Base-by-base conservation (phyloP, 2,797 vertebrate species). In the Sternarchorhynchus goeldii region DNA sequence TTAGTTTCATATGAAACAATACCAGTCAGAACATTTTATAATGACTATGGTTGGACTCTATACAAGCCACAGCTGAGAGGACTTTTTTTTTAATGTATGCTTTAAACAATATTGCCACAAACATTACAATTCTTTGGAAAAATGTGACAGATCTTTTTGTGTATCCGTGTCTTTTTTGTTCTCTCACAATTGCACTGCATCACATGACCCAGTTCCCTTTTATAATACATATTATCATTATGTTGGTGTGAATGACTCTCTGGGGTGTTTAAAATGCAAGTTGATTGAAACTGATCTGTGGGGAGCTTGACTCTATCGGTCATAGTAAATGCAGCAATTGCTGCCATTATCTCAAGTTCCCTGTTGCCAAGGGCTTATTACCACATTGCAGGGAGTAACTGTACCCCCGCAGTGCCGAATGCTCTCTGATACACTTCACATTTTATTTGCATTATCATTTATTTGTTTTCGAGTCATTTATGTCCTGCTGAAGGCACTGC, bases 1-100 rank as follows among this genome's bases (percentile, higher is more conserved):
- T 90, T 91, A 81, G 79, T 88, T 90, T 90, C 86, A 86, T 83
- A 90, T 89, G 84, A 89, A 91, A 91, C 89, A 89, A 90, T 89
- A 83, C 79, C 87, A 85, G 77, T 83, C 88, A 64, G 82, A 90
- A 87, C 76, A 78, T 81, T 78, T 76, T 89, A 68, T 87, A 82
- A 87, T 88, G 85, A 86, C 85, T 86, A 73, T 69, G 79, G 72
- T 87, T 91, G 88, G 91, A 88, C 0, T 67, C 57, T 74, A 67
- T 81, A 88, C 85, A 89, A 77, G 77, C 88, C 25, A 81, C 88
- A 91, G 88, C 88, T 90, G 85, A 87, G 87, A 89, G 83, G 39
- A 10, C 39, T 41, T 84, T 84, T 81, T 91, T 90, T 88, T 87
- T 84, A 87, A 87, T 83, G 69, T 67, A 71, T 76, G 82, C 78